Conservation (phyloP, 2,113 vertebrate species). For the Phrynosoma blainvillii region DNA sequence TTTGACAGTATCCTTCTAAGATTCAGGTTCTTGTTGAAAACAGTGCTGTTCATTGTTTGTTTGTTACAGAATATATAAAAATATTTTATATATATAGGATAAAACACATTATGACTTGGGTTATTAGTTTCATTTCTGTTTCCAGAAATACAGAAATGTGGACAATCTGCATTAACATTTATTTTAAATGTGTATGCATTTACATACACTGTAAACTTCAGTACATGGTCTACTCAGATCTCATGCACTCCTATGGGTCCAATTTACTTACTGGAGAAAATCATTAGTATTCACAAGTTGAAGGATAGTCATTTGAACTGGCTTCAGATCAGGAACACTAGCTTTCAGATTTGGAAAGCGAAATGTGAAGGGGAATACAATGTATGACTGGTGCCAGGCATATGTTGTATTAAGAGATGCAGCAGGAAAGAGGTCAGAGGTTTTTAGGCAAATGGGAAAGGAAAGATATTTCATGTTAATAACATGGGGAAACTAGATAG, state of each 20-base stretch:
- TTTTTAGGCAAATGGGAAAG: neutral
- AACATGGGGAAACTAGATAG: neutral
- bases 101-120: neutral
- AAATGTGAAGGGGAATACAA: constrained; percentile 33
- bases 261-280: neutral
- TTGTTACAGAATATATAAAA: too few species aligned
- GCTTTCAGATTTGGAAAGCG: constrained; percentile 30
- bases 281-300: neutral
- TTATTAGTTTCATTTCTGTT: constrained; percentile 15
- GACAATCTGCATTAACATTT: constrained; percentile 1
- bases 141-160: constrained; percentile 36
- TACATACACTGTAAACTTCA: neutral
- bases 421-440: too few species aligned
- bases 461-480: neutral
- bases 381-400: neutral
- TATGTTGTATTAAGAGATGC: neutral
- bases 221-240: neutral
- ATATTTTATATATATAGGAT: neutral
- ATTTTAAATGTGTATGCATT: neutral
- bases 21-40: too few species aligned
- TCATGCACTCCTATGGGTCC: neutral
- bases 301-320: constrained; percentile 28
- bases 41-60: too few species aligned
- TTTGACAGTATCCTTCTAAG: too few species aligned
- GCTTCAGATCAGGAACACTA: constrained; percentile 16